Conservation (phyloP, 2,888 invertebrate genomes). For the Coecobrya sp. region DNA sequence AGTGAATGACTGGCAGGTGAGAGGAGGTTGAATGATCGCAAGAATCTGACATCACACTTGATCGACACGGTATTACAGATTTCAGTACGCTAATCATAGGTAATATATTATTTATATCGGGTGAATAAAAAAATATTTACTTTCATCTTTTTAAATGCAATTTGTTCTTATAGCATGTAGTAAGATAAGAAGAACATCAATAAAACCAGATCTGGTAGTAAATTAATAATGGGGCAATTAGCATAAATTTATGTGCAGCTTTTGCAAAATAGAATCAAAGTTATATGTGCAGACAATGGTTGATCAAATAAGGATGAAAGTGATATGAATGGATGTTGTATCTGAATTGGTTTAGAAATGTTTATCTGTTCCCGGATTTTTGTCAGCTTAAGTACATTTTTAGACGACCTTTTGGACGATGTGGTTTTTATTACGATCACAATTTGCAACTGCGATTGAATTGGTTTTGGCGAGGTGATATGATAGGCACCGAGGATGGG, state of each 20-base stretch:
- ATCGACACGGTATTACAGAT: not conserved
- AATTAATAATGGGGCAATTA: not conserved
- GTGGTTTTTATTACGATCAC: constrained; percentile 28
- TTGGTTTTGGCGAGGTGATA: constrained; percentile 11
- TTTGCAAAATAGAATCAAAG: not conserved
- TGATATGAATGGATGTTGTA: too few relatives aligned
- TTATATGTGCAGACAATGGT: not conserved
- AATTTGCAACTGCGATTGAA: constrained; percentile 35
- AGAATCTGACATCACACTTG: constrained; percentile 24
- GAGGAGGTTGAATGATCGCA: constrained; percentile 73
- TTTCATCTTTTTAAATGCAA: not conserved
- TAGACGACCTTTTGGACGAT: not conserved
- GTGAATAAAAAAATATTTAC: constrained; percentile 2
- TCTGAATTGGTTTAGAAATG: too few relatives aligned
- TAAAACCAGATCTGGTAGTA: constrained; percentile 41
- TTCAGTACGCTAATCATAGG: constrained; percentile 22
- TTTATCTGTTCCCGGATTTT: not conserved
- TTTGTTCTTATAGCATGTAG: not conserved
- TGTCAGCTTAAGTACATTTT: not conserved
- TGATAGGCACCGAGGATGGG: not conserved
- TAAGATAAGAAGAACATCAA: constrained; percentile 21
- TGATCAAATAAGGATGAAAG: not conserved
- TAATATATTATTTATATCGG: constrained; percentile 38
- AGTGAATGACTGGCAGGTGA: constrained; percentile 42
- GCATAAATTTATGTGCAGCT: not conserved